Evolutionary conservation across 2,113 vertebrate genomes (phyloP).

Genomic region (Taxidea taxus): DNA sequence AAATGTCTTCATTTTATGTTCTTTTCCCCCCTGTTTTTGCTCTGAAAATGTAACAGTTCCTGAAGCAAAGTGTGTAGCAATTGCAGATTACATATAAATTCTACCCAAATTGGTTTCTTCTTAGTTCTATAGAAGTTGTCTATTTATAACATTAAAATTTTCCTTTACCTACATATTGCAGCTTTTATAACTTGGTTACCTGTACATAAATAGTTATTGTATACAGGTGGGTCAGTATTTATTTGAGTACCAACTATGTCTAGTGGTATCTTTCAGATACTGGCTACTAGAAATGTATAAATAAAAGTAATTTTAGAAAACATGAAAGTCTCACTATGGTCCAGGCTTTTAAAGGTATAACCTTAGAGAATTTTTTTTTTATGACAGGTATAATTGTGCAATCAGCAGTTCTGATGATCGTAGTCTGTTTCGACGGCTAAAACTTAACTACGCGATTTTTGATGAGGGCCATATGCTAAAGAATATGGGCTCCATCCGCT

Average conservation of each 20-base stretch:
- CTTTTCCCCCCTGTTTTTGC: not conserved
- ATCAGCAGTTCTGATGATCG: conserved; percentile 93
- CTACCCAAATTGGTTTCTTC: not conserved
- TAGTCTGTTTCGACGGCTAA: conserved; percentile 91
- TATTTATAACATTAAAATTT: not conserved
- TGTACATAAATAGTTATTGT: not conserved
- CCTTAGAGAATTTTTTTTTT: not conserved
- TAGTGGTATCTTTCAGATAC: not conserved
- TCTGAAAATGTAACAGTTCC: conserved; percentile 9
- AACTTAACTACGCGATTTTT: conserved; percentile 93
- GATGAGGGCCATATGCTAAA: conserved; percentile 99
- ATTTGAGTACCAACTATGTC: not conserved
- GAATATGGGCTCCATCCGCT: conserved; percentile 96
- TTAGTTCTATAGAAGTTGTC: not conserved
- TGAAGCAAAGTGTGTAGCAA: not conserved
- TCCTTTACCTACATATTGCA: not conserved
- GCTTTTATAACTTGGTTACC: not conserved
- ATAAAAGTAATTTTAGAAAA: conserved; percentile 1
- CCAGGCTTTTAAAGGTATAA: not conserved
- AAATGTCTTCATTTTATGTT: not conserved
- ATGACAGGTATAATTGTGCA: conserved; percentile 91
- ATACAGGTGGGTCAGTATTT: not conserved
- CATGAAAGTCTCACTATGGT: not conserved
- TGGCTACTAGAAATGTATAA: conserved; percentile 1
- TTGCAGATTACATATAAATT: not conserved